Percentiles rank a stretch among this genome's conserved stretches.
Evolutionary conservation across 2,888 invertebrate genomes (phyloP).

Genomic region (Sinohyriopsis cumingii): DNA sequence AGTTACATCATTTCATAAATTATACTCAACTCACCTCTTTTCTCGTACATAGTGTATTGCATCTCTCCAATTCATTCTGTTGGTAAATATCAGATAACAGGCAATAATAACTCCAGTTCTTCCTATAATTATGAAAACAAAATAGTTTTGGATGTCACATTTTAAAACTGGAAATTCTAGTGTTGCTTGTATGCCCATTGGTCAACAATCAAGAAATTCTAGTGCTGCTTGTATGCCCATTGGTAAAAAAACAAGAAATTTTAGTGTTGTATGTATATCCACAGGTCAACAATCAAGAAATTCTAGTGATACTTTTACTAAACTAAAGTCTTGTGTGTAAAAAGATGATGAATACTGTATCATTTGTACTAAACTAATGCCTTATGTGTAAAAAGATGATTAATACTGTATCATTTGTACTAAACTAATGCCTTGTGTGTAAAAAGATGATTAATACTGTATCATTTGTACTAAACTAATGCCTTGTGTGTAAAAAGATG

Average conservation of each 20-base stretch:
- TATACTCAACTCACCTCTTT: slow-evolving; percentile 74
- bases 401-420: too few species aligned
- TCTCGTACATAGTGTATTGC: slow-evolving; percentile 86
- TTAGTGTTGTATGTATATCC: too few species aligned
- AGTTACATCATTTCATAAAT: background rate
- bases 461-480: too few species aligned
- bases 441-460: too few species aligned
- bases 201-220: background rate
- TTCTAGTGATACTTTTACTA: background rate
- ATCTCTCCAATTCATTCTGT: slow-evolving; percentile 83
- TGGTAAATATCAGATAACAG: slow-evolving; percentile 86
- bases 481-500: too few species aligned
- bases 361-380: too few species aligned
- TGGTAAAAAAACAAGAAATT: background rate
- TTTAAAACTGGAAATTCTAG: background rate
- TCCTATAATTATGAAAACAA: slow-evolving; percentile 72
- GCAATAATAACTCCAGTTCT: slow-evolving; percentile 91
- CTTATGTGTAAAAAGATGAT: too few species aligned
- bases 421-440: too few species aligned
- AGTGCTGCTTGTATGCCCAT: background rate
- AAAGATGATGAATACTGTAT: too few species aligned
- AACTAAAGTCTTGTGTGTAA: too few species aligned
- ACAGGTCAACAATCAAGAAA: too few species aligned
- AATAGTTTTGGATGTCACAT: too few species aligned
- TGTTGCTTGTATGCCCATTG: background rate